These are phyloP conservation scores for Unio pictorum DNA, from an alignment of 2,888 invertebrate genomes.

Conservation along the genomic window DNA sequence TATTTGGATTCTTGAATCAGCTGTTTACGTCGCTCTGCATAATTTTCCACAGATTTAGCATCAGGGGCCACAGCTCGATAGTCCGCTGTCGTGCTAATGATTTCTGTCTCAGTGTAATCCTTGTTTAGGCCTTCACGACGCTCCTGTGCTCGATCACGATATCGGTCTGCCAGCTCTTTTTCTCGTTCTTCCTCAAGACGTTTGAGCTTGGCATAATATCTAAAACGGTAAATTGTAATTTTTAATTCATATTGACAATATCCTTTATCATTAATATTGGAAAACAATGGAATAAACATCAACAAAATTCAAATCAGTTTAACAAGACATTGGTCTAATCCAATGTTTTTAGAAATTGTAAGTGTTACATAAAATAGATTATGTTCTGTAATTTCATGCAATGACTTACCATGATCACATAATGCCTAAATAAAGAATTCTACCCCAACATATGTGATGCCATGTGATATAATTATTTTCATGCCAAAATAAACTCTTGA, in stretches of 20 bases:
- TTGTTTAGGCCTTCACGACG: conserved; percentile 86
- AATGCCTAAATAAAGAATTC: too few relatives aligned
- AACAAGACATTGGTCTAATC: not conserved
- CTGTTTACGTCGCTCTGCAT: conserved; percentile 91
- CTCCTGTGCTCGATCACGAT: conserved; percentile 81
- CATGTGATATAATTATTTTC: too few relatives aligned
- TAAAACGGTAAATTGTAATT: conserved; percentile 21
- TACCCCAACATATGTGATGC: too few relatives aligned
- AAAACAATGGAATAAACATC: conserved; percentile 2
- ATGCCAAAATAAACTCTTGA: too few relatives aligned
- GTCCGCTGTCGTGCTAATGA: conserved; percentile 85
- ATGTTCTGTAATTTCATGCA: too few relatives aligned
- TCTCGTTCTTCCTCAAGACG: conserved; percentile 96
- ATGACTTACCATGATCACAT: too few relatives aligned
- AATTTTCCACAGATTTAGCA: conserved; percentile 82
- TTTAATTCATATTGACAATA: too few relatives aligned
- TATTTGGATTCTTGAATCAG: conserved; percentile 99
- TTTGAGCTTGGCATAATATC: conserved; percentile 87
- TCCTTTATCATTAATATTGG: not conserved
- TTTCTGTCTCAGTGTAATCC: conserved; percentile 83
- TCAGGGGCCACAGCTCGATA: conserved; percentile 97
- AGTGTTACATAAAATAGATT: not conserved
- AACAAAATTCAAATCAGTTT: not conserved
- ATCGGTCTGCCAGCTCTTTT: conserved; percentile 93
- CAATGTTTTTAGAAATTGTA: not conserved